Conservation (phyloP, 2,888 invertebrate species). For the Clostera curtula region DNA sequence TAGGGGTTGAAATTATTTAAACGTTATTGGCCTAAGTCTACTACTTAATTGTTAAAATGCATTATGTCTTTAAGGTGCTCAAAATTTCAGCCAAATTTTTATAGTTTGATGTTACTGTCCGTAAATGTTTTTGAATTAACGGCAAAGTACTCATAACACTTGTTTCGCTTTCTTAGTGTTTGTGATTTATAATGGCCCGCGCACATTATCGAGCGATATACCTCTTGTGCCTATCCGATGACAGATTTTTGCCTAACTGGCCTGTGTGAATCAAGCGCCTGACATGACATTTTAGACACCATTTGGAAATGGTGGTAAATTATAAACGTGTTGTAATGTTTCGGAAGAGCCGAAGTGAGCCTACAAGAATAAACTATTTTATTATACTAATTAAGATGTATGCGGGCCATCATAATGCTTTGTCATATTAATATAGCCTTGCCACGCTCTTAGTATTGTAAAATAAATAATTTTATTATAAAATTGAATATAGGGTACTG, state of each 20-base stretch:
- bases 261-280: too few relatives aligned
- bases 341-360: too few relatives aligned
- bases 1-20: too few relatives aligned
- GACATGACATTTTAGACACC: too few relatives aligned
- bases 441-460: background rate
- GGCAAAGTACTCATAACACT: too few relatives aligned
- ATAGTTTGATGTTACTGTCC: constrained; percentile 16
- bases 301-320: too few relatives aligned
- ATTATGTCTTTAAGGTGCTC: constrained; percentile 25
- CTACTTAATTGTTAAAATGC: constrained; percentile 8
- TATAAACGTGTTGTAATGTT: too few relatives aligned
- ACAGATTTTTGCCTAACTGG: too few relatives aligned
- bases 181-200: too few relatives aligned
- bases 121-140: too few relatives aligned
- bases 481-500: constrained; percentile 1
- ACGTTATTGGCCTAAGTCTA: constrained; percentile 30
- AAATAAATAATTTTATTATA: background rate
- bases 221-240: background rate
- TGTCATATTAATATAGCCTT: background rate
- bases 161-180: background rate
- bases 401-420: constrained; percentile 1
- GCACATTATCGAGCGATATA: too few relatives aligned
- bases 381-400: background rate
- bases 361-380: background rate
- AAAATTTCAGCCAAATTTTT: constrained; percentile 42